Base-by-base conservation (phyloP, 2,113 vertebrate species). In the Amphilophus citrinellus region DNA sequence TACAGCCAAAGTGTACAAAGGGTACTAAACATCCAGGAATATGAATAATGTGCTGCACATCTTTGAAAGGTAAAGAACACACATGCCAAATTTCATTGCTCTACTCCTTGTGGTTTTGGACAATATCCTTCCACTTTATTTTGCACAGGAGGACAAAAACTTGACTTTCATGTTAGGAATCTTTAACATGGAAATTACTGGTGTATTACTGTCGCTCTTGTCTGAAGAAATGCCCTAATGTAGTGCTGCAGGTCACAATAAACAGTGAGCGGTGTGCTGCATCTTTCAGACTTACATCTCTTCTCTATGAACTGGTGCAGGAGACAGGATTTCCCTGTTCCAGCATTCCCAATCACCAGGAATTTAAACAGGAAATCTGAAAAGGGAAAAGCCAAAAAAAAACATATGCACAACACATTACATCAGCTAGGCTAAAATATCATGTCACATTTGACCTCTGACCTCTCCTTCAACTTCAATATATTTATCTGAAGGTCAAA, bases 361-460 rank as follows among this genome's bases (percentile, higher is more conserved):
- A 98, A 98, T 93, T 98, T 98, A 94, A 98, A 98, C 86, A 98
- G 96, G 94, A 98, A 98, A 96, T 98, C 98, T 98, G 93, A 57
- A 27, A 30, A 62, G 2, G 62, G 59, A 88, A 77, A 73, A 13
- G 83, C 10, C 76, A 15, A 65, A 57, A 58, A 58, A 63, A 59
- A 60, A 17, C 2, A 35, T 3, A 58, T 2, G 32, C 1, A 30
- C 1, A 60, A 59, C 5, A 59, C 14, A 53, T 14, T 47, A 20
- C n/a, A 60, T n/a, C 20, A 61, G 50, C 22, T 82, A 9, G 13
- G 22, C 5, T 18, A 30, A 47, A 57, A 7, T 35, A 65, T 47
- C 13, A 30, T 35, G 35, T 35, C 35, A 35, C 35, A 35, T 35
- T 35, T 35, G 35, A 35, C 35, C 5, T 35, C 35, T 35, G 30